A percentile compares a stretch with the other conserved stretches of the same genome.
Conservation (phyloP, 2,888 invertebrate genomes). For the Andrena minutula region DNA sequence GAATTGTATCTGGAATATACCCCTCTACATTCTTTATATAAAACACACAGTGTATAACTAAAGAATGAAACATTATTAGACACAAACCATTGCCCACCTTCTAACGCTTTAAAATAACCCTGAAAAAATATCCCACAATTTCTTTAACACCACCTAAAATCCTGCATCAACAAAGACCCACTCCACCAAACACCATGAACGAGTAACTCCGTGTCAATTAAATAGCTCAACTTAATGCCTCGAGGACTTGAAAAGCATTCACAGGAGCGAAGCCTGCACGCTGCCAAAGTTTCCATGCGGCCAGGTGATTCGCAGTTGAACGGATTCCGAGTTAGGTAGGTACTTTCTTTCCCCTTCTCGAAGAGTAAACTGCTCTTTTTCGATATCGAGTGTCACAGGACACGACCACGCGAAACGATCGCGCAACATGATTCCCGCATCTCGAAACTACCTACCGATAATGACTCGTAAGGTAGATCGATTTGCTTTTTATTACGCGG, state of each 20-base stretch:
- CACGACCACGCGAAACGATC: constrained; percentile 26
- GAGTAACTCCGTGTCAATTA: no score
- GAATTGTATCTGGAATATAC: no score
- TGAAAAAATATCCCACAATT: no score
- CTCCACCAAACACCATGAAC: no score
- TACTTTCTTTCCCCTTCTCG: constrained; percentile 19
- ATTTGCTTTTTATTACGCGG: constrained; percentile 21
- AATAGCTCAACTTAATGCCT: no score
- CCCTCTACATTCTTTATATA: no score
- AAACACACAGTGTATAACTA: no score
- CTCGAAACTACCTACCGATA: constrained; percentile 10
- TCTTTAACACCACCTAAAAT: no score
- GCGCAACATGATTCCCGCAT: constrained; percentile 3
- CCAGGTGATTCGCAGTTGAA: constrained; percentile 51
- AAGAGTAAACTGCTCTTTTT: constrained; percentile 42
- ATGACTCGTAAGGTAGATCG: constrained; percentile 13
- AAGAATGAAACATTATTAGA: no score
- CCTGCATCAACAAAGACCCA: no score
- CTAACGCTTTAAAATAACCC: no score
- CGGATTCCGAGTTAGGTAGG: constrained; percentile 46
- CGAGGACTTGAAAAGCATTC: neutral
- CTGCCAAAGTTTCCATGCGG: constrained; percentile 27
- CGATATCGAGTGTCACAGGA: constrained; percentile 50
- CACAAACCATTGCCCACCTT: no score
- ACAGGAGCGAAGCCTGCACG: neutral